Base-by-base conservation (phyloP, 2,888 invertebrate genomes). In the Ichneumoninae sp. region DNA sequence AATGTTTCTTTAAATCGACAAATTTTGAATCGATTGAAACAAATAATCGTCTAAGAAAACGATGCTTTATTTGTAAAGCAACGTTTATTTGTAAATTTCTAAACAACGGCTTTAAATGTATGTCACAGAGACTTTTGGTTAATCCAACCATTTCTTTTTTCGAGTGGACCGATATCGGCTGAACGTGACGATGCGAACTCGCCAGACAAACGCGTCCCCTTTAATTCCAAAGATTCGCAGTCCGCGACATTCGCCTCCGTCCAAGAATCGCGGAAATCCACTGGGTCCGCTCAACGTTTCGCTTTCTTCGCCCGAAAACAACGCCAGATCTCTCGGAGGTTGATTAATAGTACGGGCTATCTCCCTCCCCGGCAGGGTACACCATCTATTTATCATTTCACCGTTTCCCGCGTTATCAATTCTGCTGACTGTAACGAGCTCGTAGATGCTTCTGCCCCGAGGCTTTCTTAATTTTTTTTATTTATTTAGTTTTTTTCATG, bases 331-430 rank as follows among this genome's bases (percentile, higher is more conserved):
- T 88, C 88, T 86, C 83, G 62, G 44, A 72, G 77, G 74, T 88
- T 90, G 90, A 90, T 90, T 90, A 90, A 90, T 90, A 89, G 89
- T 83, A 66, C 80, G 80, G 71, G 72, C 72, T 83, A 83, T 86
- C 86, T 69, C 82, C 30, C 72, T 79, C 76, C 81, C 65, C 19
- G 54, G 44, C 62, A 86, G 77, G 86, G 79, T 40, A 78, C 84
- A 72, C 70, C 65, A 82, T 81, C 89, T 89, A 89, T 90, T 89
- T 88, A 89, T 90, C 90, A 90, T 90, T 86, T 85, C 85, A 82
- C 70, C 83, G 82, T 87, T 89, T 87, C 87, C 86, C 85, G 84
- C 82, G 88, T 89, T 90, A 90, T 90, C 89, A 90, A 90, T 90
- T 90, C 87, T 86, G 69, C 86, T 86, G 75, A 83, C 86, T 88